A percentile compares a stretch with the other conserved stretches of the same genome.
Conservation (phyloP, 2,113 vertebrate species). For the Orycteropus afer region DNA sequence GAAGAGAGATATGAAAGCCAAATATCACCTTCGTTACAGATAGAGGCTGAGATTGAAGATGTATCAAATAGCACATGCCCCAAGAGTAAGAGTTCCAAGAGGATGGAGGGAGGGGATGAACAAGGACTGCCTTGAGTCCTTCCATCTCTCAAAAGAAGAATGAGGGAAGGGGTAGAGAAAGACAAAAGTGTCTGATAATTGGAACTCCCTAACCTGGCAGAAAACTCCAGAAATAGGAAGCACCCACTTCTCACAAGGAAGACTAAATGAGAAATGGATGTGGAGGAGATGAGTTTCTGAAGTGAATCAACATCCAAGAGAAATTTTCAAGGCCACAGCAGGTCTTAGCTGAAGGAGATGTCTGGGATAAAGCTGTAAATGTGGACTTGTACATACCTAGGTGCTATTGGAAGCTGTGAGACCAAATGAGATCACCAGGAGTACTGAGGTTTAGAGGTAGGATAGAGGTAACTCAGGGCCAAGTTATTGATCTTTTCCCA, state of each 20-base stretch:
- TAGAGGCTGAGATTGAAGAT: neutral
- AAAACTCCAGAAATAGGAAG: neutral
- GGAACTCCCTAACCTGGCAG: neutral
- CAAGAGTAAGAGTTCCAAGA: neutral
- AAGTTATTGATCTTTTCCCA: neutral
- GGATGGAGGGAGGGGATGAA: neutral
- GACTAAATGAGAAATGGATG: too few species aligned
- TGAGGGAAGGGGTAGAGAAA: rapidly evolving
- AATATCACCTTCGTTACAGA: neutral
- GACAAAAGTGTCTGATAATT: too few species aligned
- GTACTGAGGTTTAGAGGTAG: neutral
- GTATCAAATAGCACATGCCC: neutral
- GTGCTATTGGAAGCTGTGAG: neutral
- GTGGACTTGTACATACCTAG: rapidly evolving
- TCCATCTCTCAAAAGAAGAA: neutral
- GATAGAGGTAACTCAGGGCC: neutral
- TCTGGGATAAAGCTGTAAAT: neutral
- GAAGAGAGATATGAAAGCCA: neutral
- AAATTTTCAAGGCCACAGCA: neutral
- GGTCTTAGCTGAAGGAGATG: neutral
- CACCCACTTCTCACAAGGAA: neutral
- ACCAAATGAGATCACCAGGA: neutral
- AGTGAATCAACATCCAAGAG: rapidly evolving
- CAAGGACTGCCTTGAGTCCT: neutral
- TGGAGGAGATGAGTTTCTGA: too few species aligned